Conservation (phyloP, 2,888 invertebrate species). For the Phrixothrix hirtus region DNA sequence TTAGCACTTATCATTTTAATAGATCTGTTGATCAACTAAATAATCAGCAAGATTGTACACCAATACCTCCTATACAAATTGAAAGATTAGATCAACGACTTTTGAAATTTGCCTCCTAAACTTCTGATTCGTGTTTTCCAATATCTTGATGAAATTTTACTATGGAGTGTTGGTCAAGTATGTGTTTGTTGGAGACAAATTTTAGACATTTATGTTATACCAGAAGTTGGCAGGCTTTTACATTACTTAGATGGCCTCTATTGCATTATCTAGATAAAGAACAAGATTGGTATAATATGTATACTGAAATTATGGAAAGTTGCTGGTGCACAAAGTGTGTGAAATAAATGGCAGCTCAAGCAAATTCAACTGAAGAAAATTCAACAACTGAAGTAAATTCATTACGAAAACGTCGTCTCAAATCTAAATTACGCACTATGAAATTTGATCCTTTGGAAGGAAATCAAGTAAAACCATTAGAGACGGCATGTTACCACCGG, state of each 20-base stretch:
- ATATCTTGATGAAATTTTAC: slow-evolving; percentile 87
- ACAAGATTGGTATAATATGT: slow-evolving; percentile 79
- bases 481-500: slow-evolving; percentile 86
- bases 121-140: slow-evolving; percentile 71
- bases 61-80: slow-evolving; percentile 31
- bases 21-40: slow-evolving; percentile 9
- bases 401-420: slow-evolving; percentile 79
- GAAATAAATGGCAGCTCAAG: slow-evolving; percentile 79
- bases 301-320: slow-evolving; percentile 71
- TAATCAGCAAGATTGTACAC: slow-evolving; percentile 32
- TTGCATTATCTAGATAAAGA: slow-evolving; percentile 63
- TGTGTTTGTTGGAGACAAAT: slow-evolving; percentile 84
- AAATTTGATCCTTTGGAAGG: slow-evolving; percentile 83
- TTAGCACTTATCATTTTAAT: slow-evolving; percentile 55
- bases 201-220: slow-evolving; percentile 72
- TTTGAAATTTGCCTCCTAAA: slow-evolving; percentile 32
- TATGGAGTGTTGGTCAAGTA: slow-evolving; percentile 87
- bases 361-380: too few species aligned
- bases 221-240: slow-evolving; percentile 81
- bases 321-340: slow-evolving; percentile 87
- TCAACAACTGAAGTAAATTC: slow-evolving; percentile 74
- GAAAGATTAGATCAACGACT: slow-evolving; percentile 38
- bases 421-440: slow-evolving; percentile 73
- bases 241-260: slow-evolving; percentile 82
- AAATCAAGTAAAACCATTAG: slow-evolving; percentile 80